Evolutionary conservation across 2,113 vertebrate species (phyloP), one percentile per base, ranked within the genome.

Genomic region (Clarias gariepinus): DNA sequence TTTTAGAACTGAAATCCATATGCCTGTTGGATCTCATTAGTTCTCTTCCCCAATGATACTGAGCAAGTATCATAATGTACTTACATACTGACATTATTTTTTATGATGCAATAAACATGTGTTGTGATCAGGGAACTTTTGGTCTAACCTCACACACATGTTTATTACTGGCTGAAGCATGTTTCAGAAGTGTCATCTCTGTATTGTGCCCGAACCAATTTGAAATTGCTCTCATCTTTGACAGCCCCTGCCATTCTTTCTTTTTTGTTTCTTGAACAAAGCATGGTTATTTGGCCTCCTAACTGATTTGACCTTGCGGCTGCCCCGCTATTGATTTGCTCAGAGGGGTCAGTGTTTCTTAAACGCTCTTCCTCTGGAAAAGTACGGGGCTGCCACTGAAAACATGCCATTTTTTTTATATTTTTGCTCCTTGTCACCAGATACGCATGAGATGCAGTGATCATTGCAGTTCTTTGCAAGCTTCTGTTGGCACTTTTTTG

Each of bases 381-480:
- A 97, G 97, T 97, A 98, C 97, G 95, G 98, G 97, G 97, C 96
- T 98, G 98, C 96, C 97, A 99, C 98, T 99, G 97, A 98, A 96
- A 99, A 99, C 98, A 99, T 99, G 98, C 97, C 93, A 97, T 78
- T 78, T 78, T 76, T 78, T 98, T 99, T 99, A 98, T 99, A 98
- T 97, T 99, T 99, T 99, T 99, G 97, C 97, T 97, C 98, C 97
- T 99, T 99, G 97, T 97, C 95, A 96, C 98, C 98, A 99, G 98
- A 99, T 99, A 99, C 98, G 98, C 98, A 99, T 99, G 96, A 98
- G 98, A 99, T 99, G 98, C 98, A 99, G 98, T 98, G 97, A 95
- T 95, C 94, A 93, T 94, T 93, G 93, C 93, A 95, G 91, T 79
- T 86, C 93, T 93, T 92, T 93, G 90, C 92, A 87, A 88, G 85